Evolutionary conservation across 2,113 vertebrate genomes (phyloP), one percentile per base, ranked within the genome.

Genomic region (Gavia stellata): DNA sequence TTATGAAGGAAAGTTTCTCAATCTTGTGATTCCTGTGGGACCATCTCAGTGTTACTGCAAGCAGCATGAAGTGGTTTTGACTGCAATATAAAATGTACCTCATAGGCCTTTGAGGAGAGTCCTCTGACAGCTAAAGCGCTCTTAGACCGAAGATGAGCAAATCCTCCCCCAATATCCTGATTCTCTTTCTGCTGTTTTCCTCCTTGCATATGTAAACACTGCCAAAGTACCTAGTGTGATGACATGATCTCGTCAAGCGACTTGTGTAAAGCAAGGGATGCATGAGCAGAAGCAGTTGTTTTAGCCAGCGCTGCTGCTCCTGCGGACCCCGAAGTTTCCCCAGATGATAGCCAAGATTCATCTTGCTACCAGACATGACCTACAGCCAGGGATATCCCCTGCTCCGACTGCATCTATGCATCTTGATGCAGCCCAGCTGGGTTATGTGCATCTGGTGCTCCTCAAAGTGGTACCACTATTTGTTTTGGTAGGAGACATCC

Each of bases 371-470:
- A 58, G 62, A 26, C 23, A 14, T 55, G 58, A 59, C 38, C 42
- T 24, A 7, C n/a, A 62, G 61, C 0, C 1, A 40, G 34, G 4
- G 7, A 18, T 56, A 34, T 75, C 53, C 58, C 38, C 44, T 66
- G 44, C 63, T 80, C 36, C 1, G 0, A 8, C 7, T 19, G 45
- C 52, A 38, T 29, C 61, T 13, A 13, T 2, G 6, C n/a, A 25
- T 6, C 17, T 11, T 34, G 44, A 24, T 17, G 66, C 38, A 50
- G 34, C 25, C 34, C 62, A 23, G 7, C 19, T 34, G 53, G 65
- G 12, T 24, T 28, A 3, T 4, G n/a, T n/a, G 63, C 36, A 24
- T 50, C 50, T 23, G 36, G 8, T 1, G 16, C 61, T 91, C 26
- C 45, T 34, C 45, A 17, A 2, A 42, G 17, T 13, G 62, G 44